Evolutionary conservation across 2,888 invertebrate species (phyloP).

Genomic region (Mellilla xanthometata): DNA sequence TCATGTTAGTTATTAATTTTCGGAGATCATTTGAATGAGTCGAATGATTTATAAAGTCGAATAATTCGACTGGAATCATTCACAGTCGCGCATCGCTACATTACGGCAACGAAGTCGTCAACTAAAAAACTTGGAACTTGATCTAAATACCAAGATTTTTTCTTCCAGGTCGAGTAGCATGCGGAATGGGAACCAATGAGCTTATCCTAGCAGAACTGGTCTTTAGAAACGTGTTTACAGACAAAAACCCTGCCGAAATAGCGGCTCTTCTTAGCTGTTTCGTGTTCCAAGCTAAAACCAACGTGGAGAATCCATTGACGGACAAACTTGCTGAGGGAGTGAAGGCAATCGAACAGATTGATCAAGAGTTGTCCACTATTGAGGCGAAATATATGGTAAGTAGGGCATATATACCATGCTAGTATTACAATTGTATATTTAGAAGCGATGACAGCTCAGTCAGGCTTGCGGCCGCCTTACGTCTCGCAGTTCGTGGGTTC

Average conservation of each 20-base stretch:
- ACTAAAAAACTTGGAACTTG: too few relatives aligned
- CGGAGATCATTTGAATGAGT: too few relatives aligned
- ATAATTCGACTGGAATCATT: too few relatives aligned
- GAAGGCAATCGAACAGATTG: constrained; percentile 86
- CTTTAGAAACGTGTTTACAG: constrained; percentile 93
- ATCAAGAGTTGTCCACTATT: constrained; percentile 84
- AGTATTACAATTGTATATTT: too few relatives aligned
- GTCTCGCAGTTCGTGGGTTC: too few relatives aligned
- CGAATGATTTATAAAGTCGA: too few relatives aligned
- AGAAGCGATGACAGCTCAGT: too few relatives aligned
- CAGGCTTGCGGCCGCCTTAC: too few relatives aligned
- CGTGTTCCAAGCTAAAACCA: constrained; percentile 94
- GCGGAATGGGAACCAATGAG: constrained; percentile 86
- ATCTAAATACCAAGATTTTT: not conserved
- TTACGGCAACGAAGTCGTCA: too few relatives aligned
- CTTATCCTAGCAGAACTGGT: constrained; percentile 97
- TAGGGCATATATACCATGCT: too few relatives aligned
- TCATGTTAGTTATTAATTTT: too few relatives aligned
- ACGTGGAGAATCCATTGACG: constrained; percentile 82
- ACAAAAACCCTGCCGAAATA: constrained; percentile 94
- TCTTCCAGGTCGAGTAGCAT: constrained; percentile 61
- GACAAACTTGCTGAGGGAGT: constrained; percentile 85
- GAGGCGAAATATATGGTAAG: constrained; percentile 85
- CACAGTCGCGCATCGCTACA: too few relatives aligned
- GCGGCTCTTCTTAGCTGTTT: constrained; percentile 96